Percentiles rank a stretch among this genome's conserved stretches.
Conservation (phyloP, 2,113 vertebrate genomes). For the Lasiurus borealis region DNA sequence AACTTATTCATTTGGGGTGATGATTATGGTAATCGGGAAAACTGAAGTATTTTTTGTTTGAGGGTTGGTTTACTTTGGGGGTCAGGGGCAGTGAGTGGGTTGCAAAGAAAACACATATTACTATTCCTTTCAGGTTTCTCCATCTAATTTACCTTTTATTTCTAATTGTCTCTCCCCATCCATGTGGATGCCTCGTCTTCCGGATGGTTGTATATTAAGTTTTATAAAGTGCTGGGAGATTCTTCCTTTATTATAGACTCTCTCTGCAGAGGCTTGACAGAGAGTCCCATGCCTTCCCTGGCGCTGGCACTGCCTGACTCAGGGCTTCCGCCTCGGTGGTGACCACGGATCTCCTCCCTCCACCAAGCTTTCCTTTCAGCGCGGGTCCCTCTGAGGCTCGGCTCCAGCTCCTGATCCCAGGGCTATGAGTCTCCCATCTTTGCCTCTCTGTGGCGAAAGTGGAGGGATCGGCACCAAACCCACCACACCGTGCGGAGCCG, state of each 20-base stretch:
- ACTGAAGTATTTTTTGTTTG: neutral
- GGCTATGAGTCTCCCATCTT: rapidly evolving
- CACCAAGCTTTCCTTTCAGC: neutral
- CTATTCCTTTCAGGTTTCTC: neutral
- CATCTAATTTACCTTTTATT: slow-evolving; percentile 35
- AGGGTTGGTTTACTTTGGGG: neutral
- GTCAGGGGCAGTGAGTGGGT: neutral
- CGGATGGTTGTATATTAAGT: neutral
- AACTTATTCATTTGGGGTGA: neutral
- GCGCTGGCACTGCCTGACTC: neutral
- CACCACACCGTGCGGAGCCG: rapidly evolving
- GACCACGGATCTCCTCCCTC: neutral
- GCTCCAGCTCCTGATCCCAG: neutral
- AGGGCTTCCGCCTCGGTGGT: rapidly evolving
- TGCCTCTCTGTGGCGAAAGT: neutral
- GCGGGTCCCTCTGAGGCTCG: neutral
- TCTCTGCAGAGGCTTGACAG: neutral
- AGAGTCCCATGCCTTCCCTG: neutral
- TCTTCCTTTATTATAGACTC: neutral
- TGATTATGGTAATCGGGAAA: neutral
- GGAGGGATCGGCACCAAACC: rapidly evolving
- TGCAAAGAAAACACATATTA: neutral
- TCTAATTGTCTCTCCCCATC: neutral
- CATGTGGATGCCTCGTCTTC: neutral
- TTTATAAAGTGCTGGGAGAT: neutral